Conservation (phyloP, 2,113 vertebrate species). For the Pteruthius melanotis region DNA sequence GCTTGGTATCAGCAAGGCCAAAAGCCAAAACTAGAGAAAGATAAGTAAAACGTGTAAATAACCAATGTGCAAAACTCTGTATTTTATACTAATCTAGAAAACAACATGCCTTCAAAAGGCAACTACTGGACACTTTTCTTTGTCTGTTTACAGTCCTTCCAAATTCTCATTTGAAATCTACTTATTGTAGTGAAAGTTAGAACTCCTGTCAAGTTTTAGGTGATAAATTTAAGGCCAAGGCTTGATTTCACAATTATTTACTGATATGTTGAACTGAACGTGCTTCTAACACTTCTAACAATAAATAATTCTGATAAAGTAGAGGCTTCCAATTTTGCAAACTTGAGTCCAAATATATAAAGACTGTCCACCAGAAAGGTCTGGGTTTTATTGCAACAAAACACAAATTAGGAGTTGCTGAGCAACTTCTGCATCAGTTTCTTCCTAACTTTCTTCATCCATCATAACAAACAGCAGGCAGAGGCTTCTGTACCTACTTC, state of each 20-base stretch:
- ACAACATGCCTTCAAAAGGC: not conserved
- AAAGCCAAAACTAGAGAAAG: slow-evolving; percentile 87
- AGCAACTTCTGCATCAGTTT: not conserved
- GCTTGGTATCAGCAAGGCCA: slow-evolving; percentile 89
- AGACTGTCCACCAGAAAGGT: not conserved
- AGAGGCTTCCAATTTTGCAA: not conserved
- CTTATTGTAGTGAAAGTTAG: not conserved
- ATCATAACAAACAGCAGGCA: not conserved
- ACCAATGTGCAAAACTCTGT: not conserved
- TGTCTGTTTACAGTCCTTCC: not conserved
- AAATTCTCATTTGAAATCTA: not conserved
- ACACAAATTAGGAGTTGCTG: not conserved
- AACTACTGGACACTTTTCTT: not conserved
- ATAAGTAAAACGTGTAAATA: not conserved
- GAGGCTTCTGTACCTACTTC: not conserved
- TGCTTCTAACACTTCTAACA: not conserved
- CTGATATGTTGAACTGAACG: not conserved
- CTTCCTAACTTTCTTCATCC: not conserved
- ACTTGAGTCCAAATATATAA: not conserved
- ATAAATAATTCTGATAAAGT: not conserved
- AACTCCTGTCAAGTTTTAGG: not conserved
- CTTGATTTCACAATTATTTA: not conserved
- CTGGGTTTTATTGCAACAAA: not conserved
- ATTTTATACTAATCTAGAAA: not conserved
- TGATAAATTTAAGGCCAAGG: not conserved